A percentile compares a stretch with the other conserved stretches of the same genome.
Evolutionary conservation across 2,113 vertebrate species (phyloP).

Genomic region (cat (Felis catus)): F.catus_Fca126_mat1.0 CM031416.1:40537501-40538000

Average conservation of each 20-base stretch:
- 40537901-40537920: too few relatives aligned
- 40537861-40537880: too few relatives aligned
- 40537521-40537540: background rate
- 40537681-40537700: background rate
- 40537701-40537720: background rate
- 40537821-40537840: too few relatives aligned
- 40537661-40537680: background rate
- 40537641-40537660: background rate
- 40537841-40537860: too few relatives aligned
- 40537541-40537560: background rate
- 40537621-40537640: background rate
- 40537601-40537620: background rate
- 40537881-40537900: too few relatives aligned
- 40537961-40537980: background rate
- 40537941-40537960: too few relatives aligned
- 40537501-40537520: background rate
- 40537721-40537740: background rate
- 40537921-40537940: too few relatives aligned
- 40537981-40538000: background rate
- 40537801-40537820: too few relatives aligned
- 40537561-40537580: background rate
- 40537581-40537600: background rate
- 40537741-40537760: background rate
- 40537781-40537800: too few relatives aligned
- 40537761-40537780: too few relatives aligned